Evolutionary conservation across 2,888 invertebrate genomes (phyloP), one percentile per base, ranked within the genome.

Genomic region (Odontocolon sp.): DNA sequence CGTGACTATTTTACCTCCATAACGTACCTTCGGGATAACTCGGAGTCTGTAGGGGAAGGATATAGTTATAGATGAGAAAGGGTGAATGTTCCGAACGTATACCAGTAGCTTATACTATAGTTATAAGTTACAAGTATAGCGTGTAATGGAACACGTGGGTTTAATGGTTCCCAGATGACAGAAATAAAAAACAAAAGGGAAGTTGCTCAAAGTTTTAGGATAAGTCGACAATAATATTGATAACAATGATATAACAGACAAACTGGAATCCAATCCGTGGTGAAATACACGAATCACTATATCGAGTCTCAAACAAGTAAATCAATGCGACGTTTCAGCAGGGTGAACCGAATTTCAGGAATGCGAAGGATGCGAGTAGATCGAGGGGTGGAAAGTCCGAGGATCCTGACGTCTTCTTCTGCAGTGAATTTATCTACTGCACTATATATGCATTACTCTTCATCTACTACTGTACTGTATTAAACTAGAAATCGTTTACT

Each of bases 151-250:
- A 45, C 33, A 52, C 36, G 28, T 33, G 11, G 40, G 38, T 40
- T 67, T 52, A 75, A 40, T 54, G 71, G 59, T 70, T 64, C 61
- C 38, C 73, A 64, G 78, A 77, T 76, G 80, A 81, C 78, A 71
- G 77, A 78, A 83, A 84, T 85, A 80, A 82, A 77, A 76, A 70
- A 31, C 45, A 47, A 61, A 76, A 38, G 54, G 52, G 45, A 42
- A 68, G 54, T 59, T 26, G 8, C n/a, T 31, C 28, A 50, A 31
- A 6, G n/a, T 16, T 16, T 26, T 21, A 28, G 56, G 36, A 57
- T 42, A 40, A 64, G 52, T 70, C 45, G 54, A 67, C 36, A 66
- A 66, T 75, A 70, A 67, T 59, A n/a, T n/a, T n/a, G n/a, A n/a
- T n/a, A n/a, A 31, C 70, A 70, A 70, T 66, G 67, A 75, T 69